These are phyloP conservation scores for Eurytoma californica DNA, from an alignment of 2,888 invertebrate genomes.

Conservation along the genomic window DNA sequence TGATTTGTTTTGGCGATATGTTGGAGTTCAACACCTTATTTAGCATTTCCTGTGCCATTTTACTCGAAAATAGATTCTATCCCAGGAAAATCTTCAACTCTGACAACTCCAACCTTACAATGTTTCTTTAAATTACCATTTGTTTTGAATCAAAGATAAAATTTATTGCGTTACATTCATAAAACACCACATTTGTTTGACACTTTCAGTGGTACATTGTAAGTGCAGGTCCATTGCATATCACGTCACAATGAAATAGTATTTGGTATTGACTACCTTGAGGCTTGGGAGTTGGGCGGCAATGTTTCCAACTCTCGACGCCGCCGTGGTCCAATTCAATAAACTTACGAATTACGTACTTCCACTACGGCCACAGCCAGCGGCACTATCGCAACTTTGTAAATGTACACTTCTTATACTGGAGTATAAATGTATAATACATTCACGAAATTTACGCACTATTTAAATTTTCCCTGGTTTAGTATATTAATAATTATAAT, in stretches of 20 bases:
- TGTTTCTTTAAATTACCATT: too few species aligned
- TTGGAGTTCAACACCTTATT: constrained; percentile 60
- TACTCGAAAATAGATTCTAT: background rate
- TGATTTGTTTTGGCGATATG: constrained; percentile 59
- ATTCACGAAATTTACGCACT: too few species aligned
- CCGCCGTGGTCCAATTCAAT: background rate
- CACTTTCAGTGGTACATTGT: background rate
- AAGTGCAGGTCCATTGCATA: constrained; percentile 1
- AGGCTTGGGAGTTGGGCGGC: background rate
- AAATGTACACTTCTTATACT: too few species aligned
- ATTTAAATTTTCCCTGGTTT: too few species aligned
- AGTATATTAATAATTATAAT: too few species aligned
- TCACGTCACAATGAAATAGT: background rate
- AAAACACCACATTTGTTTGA: background rate
- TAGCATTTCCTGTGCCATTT: constrained; percentile 62
- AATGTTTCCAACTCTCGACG: background rate
- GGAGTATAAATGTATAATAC: too few species aligned
- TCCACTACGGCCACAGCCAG: too few species aligned
- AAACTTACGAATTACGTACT: too few species aligned
- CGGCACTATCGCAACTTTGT: too few species aligned
- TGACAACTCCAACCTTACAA: too few species aligned
- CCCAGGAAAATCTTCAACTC: too few species aligned
- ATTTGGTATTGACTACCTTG: background rate
- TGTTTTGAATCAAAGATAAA: too few species aligned
- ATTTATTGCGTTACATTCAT: background rate